Evolutionary conservation across 2,888 invertebrate genomes (phyloP).

Genomic region (Azorinus chamasolen): DNA sequence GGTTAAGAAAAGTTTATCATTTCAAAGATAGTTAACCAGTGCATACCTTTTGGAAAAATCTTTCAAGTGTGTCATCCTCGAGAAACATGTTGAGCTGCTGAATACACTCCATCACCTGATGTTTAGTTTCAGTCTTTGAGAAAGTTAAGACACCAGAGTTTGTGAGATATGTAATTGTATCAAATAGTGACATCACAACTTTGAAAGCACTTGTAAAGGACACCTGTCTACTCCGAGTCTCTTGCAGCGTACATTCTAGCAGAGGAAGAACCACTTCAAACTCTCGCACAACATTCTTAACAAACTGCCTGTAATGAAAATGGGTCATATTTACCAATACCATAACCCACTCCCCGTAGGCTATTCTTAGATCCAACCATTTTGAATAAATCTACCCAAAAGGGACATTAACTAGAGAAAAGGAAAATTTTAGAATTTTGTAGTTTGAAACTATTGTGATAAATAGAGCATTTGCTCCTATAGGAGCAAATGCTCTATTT

Average conservation of each 20-base stretch:
- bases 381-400: no score
- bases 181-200: slow-evolving; percentile 37
- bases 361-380: no score
- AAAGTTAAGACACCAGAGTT: not conserved
- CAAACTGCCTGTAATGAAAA: slow-evolving; percentile 19
- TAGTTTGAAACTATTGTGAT: no score
- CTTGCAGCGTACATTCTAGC: slow-evolving; percentile 34
- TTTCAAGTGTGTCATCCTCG: slow-evolving; percentile 25
- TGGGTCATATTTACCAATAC: no score
- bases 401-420: no score
- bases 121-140: not conserved
- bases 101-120: slow-evolving; percentile 28
- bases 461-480: no score
- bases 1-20: no score
- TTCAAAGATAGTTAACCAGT: no score
- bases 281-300: slow-evolving; percentile 37
- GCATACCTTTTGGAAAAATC: slow-evolving; percentile 55
- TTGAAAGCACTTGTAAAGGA: slow-evolving; percentile 34
- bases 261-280: slow-evolving; percentile 50
- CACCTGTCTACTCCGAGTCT: slow-evolving; percentile 35
- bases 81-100: slow-evolving; percentile 37
- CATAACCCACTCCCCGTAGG: no score
- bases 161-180: slow-evolving; percentile 11
- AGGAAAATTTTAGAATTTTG: no score
- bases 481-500: no score